Evolutionary conservation across 2,797 vertebrate species (phyloP), one percentile per base, ranked within the genome.

Genomic region (Pseudocheirus occidentalis): DNA sequence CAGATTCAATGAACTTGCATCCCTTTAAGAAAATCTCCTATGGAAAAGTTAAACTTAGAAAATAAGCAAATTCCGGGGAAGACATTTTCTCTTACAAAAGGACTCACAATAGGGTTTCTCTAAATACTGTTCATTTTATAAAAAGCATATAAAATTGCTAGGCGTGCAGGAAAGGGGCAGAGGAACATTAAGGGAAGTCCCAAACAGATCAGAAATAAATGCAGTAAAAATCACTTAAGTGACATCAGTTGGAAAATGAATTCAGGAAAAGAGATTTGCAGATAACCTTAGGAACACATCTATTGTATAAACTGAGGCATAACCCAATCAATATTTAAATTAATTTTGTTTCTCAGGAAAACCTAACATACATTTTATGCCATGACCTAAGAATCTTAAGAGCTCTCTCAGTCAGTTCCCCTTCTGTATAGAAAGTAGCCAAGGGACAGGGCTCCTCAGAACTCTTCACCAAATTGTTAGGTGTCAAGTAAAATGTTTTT

Each of bases 21-120:
- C 46, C 53, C 91, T 93, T 97, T 89, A 95, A 95, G 55, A 97
- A 96, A 94, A 95, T 54, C n/a, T 92, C 24, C 92, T 62, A 53
- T 91, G 56, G 91, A 95, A 94, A 94, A 94, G 50, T 11, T 94
- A 66, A 92, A 96, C n/a, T 93, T 91, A 91, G 2, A 94, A 92
- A 81, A 95, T 28, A 90, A 52, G 90, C 62, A 73, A n/a, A 95
- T 18, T 90, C 58, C 54, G 21, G 18, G 18, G 12, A 90, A n/a
- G 90, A 89, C 40, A 46, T 58, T 94, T 93, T 92, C 92, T 91
- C 89, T 94, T 92, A 34, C 87, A 95, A 31, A 94, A 96, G 6
- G 40, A 55, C 53, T 93, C 62, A 96, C 50, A 12, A 92, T 50
- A 95, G 55, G 28, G 91, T 90, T 90, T 34, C 2, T 40, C 62